Conservation (phyloP, 2,888 invertebrate genomes). For the Watsonalla binaria region DNA sequence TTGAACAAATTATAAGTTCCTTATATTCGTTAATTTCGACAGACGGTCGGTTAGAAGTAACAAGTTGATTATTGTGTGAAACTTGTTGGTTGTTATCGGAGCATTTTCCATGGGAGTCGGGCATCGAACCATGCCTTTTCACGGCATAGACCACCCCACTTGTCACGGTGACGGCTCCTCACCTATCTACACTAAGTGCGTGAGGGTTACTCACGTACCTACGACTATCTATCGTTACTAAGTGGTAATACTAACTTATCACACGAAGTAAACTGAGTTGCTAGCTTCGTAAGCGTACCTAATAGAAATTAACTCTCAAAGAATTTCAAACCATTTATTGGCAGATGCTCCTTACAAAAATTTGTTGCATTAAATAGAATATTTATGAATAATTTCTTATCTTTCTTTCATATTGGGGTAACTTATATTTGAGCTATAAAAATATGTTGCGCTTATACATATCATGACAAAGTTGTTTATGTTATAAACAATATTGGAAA, state of each 20-base stretch:
- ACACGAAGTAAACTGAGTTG: no score
- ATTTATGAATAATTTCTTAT: no score
- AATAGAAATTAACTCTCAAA: no score
- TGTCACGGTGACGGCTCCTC: conserved; percentile 66
- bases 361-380: no score
- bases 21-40: neutral
- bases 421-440: no score
- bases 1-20: neutral
- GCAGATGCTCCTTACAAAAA: no score
- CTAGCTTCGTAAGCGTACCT: no score
- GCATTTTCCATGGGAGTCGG: conserved; percentile 50
- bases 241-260: no score
- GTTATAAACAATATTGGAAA: neutral
- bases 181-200: neutral
- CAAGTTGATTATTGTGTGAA: conserved; percentile 32
- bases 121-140: conserved; percentile 64
- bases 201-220: neutral
- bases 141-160: conserved; percentile 71
- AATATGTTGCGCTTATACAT: neutral
- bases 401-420: no score
- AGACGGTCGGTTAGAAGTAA: conserved; percentile 17
- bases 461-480: neutral
- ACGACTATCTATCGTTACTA: no score
- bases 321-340: no score
- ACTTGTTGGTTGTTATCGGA: conserved; percentile 39